Conservation (phyloP, 2,888 invertebrate genomes). For the Leistus spinibarbis region DNA sequence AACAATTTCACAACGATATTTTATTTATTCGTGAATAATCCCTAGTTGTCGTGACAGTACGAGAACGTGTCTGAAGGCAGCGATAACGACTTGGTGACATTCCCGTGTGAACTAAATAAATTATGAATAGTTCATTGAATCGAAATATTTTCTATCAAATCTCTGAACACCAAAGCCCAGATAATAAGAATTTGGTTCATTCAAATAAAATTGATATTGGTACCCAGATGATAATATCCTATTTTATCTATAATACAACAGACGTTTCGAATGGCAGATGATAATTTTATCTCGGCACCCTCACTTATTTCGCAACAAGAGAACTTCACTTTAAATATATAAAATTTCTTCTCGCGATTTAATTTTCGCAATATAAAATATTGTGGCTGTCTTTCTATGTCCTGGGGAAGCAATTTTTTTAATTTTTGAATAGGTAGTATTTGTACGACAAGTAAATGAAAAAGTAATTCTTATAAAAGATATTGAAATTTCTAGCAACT, state of each 20-base stretch:
- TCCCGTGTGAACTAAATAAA: constrained; percentile 28
- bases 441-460: no score
- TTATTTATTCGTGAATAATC: not conserved
- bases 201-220: constrained; percentile 38
- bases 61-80: not conserved
- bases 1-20: not conserved
- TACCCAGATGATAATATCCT: constrained; percentile 37
- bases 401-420: no score
- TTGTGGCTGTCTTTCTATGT: no score
- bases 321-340: no score
- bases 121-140: constrained; percentile 34
- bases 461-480: no score
- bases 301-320: no score
- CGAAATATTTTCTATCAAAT: constrained; percentile 36
- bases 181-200: constrained; percentile 27
- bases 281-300: no score
- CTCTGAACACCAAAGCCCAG: constrained; percentile 30
- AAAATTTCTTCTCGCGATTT: no score
- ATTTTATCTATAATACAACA: constrained; percentile 20
- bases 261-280: no score
- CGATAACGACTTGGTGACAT: constrained; percentile 19
- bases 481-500: constrained; percentile 12
- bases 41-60: not conserved
- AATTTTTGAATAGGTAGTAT: no score
- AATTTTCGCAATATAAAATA: no score